A percentile compares a stretch with the other conserved stretches of the same genome.
Evolutionary conservation across 2,113 vertebrate genomes (phyloP).

Genomic region (Microcebus jonahi): DNA sequence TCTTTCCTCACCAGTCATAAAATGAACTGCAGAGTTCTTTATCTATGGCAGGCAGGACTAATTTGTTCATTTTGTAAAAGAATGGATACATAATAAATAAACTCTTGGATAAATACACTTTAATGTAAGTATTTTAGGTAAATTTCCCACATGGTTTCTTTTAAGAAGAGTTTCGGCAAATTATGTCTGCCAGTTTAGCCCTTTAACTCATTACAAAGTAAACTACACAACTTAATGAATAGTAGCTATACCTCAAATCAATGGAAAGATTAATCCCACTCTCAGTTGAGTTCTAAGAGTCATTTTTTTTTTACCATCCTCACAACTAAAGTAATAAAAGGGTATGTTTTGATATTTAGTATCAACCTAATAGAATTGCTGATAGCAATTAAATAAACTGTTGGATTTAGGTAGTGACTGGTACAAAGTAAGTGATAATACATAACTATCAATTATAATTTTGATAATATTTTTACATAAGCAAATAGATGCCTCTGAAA

Average conservation of each 20-base stretch:
- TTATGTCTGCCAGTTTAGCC: not conserved
- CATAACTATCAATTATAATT: not conserved
- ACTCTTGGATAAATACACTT: not conserved
- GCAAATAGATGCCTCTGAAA: not conserved
- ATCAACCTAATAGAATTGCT: not conserved
- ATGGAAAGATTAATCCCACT: not conserved
- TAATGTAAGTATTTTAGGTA: slow-evolving; percentile 10
- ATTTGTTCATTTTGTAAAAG: not conserved
- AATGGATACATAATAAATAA: not conserved
- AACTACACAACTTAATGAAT: not conserved
- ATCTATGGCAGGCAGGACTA: not conserved
- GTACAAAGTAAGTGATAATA: not conserved
- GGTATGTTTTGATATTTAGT: not conserved
- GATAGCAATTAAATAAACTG: not conserved
- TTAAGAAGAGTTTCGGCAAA: not conserved
- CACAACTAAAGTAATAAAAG: not conserved
- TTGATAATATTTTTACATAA: not conserved
- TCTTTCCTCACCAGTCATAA: not conserved
- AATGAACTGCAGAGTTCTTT: not conserved
- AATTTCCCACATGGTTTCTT: not conserved
- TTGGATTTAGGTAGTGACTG: not conserved
- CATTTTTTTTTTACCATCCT: not conserved
- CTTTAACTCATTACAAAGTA: not conserved
- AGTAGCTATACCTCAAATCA: not conserved
- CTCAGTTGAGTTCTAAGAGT: not conserved